Evolutionary conservation across 2,113 vertebrate species (phyloP).

Genomic region (Siphamia tubifer): DNA sequence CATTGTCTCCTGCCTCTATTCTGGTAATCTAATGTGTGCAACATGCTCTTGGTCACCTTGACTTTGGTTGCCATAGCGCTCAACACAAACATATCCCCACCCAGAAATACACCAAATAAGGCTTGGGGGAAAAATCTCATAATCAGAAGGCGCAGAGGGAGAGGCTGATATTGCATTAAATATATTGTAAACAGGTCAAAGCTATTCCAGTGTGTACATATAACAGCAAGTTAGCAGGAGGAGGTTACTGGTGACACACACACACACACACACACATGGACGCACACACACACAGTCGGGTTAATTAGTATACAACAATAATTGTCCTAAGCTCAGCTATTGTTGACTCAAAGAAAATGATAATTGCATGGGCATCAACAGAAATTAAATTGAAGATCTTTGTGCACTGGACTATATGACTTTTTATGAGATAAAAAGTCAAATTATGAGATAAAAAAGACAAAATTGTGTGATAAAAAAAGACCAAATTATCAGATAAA

Average conservation of each 20-base stretch:
- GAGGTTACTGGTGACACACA: slow-evolving; percentile 71
- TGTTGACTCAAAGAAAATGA: slow-evolving; percentile 81
- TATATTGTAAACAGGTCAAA: slow-evolving; percentile 73
- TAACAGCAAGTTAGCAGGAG: slow-evolving; percentile 37
- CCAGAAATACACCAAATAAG: slow-evolving; percentile 86
- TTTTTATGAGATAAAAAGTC: too few species aligned
- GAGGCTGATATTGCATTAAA: slow-evolving; percentile 77
- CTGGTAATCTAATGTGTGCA: slow-evolving; percentile 83
- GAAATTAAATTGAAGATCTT: slow-evolving; percentile 79
- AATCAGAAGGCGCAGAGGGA: slow-evolving; percentile 74
- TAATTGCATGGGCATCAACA: slow-evolving; percentile 76
- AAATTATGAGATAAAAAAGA: too few species aligned
- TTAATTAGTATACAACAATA: slow-evolving; percentile 81
- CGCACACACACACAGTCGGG: slow-evolving; percentile 67
- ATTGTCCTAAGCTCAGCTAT: slow-evolving; percentile 79
- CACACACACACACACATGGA: too few species aligned
- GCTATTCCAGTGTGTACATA: slow-evolving; percentile 71
- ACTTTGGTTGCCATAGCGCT: slow-evolving; percentile 85
- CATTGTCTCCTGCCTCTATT: slow-evolving; percentile 81
- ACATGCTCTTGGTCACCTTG: slow-evolving; percentile 86
- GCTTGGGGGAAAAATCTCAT: slow-evolving; percentile 78
- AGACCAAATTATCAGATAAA: too few species aligned
- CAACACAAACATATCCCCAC: slow-evolving; percentile 85
- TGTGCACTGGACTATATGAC: too few species aligned
- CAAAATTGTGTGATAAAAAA: too few species aligned